Evolutionary conservation across 2,797 vertebrate genomes (phyloP), one percentile per base, ranked within the genome.

Genomic region (Acanthiza pusilla): DNA sequence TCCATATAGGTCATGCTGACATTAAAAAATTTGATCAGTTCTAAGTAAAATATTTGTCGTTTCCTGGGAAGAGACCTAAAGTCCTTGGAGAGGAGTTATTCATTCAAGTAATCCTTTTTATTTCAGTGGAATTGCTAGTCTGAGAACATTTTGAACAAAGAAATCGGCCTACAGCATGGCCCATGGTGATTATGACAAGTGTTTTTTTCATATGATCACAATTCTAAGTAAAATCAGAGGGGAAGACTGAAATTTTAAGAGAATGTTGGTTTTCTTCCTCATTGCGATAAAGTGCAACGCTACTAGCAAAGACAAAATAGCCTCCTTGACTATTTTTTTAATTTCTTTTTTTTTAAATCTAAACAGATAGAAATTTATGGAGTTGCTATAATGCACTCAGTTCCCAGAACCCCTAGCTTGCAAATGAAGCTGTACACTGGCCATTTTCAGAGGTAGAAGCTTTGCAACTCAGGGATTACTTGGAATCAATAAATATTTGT

Each of bases 1-100:
- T 89, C 54, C 68, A 85, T 55, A 89, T 23, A 81, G 58, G 76
- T 91, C 75, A 80, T 68, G 54, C 6, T 92, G 72, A 76, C 54
- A 66, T 74, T 93, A 79, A 80, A 94, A 91, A 82, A 53, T 36
- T 9, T 67, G 34, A 79, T 87, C 74, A 77, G 11, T 92, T 92
- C 65, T 36, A 88, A 85, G 68, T 74, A 76, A 91, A 95, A 94
- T 85, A 91, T 74, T 74, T 89, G 71, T 88, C 94, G 30, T 74
- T 92, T 94, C 72, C 65, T 72, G 36, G 43, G 50, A 94, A 89
- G 40, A 91, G 40, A 57, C 1, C 2, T 53, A 42, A 94, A 87
- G 47, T 66, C 74, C 67, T 86, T 17, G 50, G 70, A 90, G 62
- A 71, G 6, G 66, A 78, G 10, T 85, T 85, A 74, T 43, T 93